Evolutionary conservation across 2,888 invertebrate genomes (phyloP).

Genomic region (Ectobius pallidus): DNA sequence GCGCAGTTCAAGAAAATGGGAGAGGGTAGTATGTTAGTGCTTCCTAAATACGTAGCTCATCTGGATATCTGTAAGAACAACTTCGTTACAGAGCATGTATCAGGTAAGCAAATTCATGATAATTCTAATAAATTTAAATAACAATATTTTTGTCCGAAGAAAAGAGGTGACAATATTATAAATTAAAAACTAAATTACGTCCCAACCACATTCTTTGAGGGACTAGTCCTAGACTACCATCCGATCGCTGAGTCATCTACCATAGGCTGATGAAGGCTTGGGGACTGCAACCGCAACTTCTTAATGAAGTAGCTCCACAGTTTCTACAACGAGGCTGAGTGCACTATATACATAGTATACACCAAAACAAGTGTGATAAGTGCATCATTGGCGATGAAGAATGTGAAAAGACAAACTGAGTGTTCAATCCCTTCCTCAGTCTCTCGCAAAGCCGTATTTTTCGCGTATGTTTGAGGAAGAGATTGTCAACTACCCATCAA

Average conservation of each 20-base stretch:
- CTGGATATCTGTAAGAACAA: neutral
- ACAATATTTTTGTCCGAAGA: neutral
- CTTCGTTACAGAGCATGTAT: neutral
- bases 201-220: neutral
- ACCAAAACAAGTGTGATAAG: too few relatives aligned
- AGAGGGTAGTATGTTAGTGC: neutral
- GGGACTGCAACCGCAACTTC: neutral
- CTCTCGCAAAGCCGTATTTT: too few relatives aligned
- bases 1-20: neutral
- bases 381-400: too few relatives aligned
- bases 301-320: neutral
- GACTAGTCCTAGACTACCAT: neutral
- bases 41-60: conserved; percentile 1
- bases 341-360: too few relatives aligned
- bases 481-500: too few relatives aligned
- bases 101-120: neutral
- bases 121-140: neutral
- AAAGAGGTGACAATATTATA: neutral
- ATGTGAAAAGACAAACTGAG: too few relatives aligned
- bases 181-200: neutral
- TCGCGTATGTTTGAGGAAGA: too few relatives aligned
- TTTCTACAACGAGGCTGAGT: neutral
- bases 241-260: too few relatives aligned
- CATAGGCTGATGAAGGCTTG: too few relatives aligned
- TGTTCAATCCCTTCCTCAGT: too few relatives aligned